These are phyloP conservation scores for Blastomussa wellsi DNA, from an alignment of 92 coral and sea anemone species.

Conservation along the genomic window DNA sequence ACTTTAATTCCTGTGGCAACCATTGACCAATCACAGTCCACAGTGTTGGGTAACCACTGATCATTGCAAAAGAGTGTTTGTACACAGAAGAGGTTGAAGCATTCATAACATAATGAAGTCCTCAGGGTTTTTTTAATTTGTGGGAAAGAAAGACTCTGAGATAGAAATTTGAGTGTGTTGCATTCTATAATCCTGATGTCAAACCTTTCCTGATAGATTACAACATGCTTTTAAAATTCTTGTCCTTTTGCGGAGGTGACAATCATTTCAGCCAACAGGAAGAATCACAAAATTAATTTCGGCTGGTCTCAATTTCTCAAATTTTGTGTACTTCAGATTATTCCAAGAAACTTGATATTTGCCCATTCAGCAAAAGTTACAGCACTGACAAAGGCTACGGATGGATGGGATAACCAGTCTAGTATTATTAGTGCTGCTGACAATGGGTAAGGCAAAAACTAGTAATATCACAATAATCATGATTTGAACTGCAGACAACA, in stretches of 20 bases:
- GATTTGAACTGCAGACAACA: too few species aligned
- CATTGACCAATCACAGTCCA: too few species aligned
- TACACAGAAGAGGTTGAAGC: neutral
- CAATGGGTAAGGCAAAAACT: slow-evolving; percentile 81
- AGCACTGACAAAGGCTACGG: slow-evolving; percentile 90
- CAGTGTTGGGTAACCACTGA: too few species aligned
- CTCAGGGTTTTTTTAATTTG: neutral
- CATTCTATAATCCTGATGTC: neutral
- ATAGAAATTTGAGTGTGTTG: neutral
- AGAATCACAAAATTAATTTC: neutral
- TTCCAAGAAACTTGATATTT: slow-evolving; percentile 93
- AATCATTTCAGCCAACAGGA: neutral
- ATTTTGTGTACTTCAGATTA: slow-evolving; percentile 57
- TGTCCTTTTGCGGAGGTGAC: neutral
- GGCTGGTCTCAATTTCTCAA: neutral
- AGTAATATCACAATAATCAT: neutral
- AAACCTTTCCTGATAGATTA: neutral
- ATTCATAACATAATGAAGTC: neutral
- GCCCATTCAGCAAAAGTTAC: slow-evolving; percentile 93
- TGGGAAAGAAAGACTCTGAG: neutral
- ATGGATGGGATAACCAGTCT: slow-evolving; percentile 97
- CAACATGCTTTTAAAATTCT: neutral
- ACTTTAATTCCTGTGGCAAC: too few species aligned
- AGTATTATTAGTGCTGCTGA: slow-evolving; percentile 97
- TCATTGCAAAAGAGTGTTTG: too few species aligned